A percentile compares a stretch with the other conserved stretches of the same genome.
phyloP scores from a whole-genome alignment of 2,797 vertebrate genomes.

The Enteromius mattozi region DNA sequence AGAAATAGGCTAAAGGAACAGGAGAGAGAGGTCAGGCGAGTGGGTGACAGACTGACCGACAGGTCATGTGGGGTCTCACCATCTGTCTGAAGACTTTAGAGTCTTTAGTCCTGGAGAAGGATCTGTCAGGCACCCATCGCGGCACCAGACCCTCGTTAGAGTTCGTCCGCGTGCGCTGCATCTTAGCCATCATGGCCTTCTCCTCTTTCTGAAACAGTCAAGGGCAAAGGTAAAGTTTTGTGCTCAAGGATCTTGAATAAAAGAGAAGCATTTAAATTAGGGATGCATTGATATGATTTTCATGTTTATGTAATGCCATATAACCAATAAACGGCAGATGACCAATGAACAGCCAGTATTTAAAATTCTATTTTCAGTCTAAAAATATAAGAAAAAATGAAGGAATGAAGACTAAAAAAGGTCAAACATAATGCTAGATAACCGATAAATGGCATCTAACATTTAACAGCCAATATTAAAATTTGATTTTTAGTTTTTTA shows the following conservation, averaged over 20 bases:
- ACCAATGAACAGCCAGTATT: no score
- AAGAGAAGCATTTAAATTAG: not conserved
- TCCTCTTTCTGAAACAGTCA: conserved; percentile 88
- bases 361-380: not conserved
- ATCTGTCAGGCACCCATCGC: conserved; percentile 92
- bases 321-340: not conserved
- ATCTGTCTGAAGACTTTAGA: conserved; percentile 97
- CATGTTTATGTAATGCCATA: not conserved
- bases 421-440: not conserved
- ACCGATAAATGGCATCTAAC: not conserved
- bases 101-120: conserved; percentile 92
- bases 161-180: conserved; percentile 90
- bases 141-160: conserved; percentile 90
- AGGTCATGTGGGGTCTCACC: conserved; percentile 76
- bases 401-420: not conserved
- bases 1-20: not conserved
- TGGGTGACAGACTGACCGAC: conserved; percentile 22
- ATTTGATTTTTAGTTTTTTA: not conserved
- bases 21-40: conserved; percentile 39
- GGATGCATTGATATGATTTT: not conserved
- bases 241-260: not conserved
- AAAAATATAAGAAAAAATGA: not conserved
- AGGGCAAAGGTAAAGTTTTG: not conserved
- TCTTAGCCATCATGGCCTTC: conserved; percentile 94
- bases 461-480: not conserved